Conservation (phyloP, 2,888 invertebrate genomes). For the Blomia tropicalis region DNA sequence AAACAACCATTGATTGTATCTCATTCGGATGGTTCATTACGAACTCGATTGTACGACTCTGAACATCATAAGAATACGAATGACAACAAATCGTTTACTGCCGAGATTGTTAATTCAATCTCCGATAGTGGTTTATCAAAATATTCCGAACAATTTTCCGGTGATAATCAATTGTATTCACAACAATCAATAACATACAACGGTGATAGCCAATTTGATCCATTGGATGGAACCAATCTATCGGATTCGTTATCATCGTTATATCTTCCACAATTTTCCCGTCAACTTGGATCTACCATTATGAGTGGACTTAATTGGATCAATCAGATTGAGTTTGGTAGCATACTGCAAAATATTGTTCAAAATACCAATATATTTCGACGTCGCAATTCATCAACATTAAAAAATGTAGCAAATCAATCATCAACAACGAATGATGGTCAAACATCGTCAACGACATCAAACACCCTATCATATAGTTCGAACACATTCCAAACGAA, state of each 20-base stretch:
- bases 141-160: neutral
- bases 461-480: neutral
- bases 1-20: no score
- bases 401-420: neutral
- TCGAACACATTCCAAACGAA: neutral
- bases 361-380: neutral
- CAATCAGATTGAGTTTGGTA: slow-evolving; percentile 3
- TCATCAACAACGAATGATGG: neutral
- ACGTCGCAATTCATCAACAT: neutral
- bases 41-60: neutral
- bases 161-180: slow-evolving; percentile 5
- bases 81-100: neutral
- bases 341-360: neutral
- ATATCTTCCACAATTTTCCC: neutral
- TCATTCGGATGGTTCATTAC: neutral
- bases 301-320: slow-evolving; percentile 15
- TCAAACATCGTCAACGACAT: neutral
- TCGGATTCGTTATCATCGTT: neutral
- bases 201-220: neutral
- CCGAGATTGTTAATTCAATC: neutral
- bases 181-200: neutral
- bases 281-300: neutral
- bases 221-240: neutral
- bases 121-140: neutral
- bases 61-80: neutral